Evolutionary conservation across 2,888 invertebrate genomes (phyloP).

Genomic region (Campoplex capitator): DNA sequence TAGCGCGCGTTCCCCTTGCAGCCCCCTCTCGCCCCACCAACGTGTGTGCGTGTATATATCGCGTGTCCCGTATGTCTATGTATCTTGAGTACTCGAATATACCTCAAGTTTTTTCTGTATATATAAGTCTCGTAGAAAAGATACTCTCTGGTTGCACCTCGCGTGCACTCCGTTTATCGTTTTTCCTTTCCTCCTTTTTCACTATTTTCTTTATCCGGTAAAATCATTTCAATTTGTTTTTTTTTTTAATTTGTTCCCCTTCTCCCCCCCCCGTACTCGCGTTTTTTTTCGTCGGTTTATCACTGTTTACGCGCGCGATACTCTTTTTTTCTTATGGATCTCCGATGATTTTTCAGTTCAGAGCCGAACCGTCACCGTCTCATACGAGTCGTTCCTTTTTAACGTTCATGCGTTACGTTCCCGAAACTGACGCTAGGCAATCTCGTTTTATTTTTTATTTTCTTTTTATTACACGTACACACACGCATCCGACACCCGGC

Average conservation of each 20-base stretch:
- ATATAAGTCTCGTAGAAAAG: conserved; percentile 14
- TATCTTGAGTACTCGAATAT: conserved; percentile 33
- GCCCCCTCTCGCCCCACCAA: neutral
- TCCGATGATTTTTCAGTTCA: conserved; percentile 8
- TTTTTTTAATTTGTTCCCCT: neutral
- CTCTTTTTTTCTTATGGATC: conserved; percentile 47
- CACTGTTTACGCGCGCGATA: conserved; percentile 61
- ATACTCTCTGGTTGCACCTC: conserved; percentile 47
- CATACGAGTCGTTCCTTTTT: neutral
- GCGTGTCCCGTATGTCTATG: conserved; percentile 29
- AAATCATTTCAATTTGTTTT: neutral
- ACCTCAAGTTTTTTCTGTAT: conserved; percentile 40
- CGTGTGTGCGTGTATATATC: conserved; percentile 11
- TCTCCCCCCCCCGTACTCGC: neutral
- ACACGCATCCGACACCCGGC: conserved; percentile 80
- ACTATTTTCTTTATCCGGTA: neutral
- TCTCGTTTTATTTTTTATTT: conserved; percentile 8
- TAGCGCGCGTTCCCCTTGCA: neutral
- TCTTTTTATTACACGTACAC: conserved; percentile 60
- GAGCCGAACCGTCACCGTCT: conserved; percentile 7
- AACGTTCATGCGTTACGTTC: neutral
- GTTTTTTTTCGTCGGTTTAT: neutral
- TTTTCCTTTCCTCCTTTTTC: neutral
- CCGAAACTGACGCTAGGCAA: conserved; percentile 35
- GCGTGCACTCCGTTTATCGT: conserved; percentile 48